These are phyloP conservation scores for Tetragonula clypearis DNA, from an alignment of 1,140 invertebrate genomes.

Conservation along the genomic window DNA sequence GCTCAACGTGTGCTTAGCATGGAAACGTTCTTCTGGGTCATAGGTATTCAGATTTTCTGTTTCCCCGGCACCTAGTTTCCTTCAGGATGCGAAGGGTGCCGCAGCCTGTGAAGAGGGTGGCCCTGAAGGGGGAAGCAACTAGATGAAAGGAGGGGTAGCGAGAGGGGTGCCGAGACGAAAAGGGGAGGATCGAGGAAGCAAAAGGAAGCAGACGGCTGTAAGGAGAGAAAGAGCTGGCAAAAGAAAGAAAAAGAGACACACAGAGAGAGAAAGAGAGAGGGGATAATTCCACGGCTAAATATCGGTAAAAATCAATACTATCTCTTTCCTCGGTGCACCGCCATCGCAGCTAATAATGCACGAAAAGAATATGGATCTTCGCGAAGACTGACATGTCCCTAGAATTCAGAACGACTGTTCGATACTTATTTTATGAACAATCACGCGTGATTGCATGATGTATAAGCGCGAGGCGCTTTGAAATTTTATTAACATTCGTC, in stretches of 20 bases:
- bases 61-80: constrained; percentile 48
- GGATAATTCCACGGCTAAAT: constrained; percentile 80
- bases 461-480: neutral
- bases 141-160: constrained; percentile 41
- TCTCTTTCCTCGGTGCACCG: constrained; percentile 73
- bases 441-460: neutral
- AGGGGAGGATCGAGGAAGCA: constrained; percentile 50
- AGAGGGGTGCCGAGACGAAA: constrained; percentile 46
- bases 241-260: constrained; percentile 48
- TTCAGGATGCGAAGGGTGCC: constrained; percentile 64
- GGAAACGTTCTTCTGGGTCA: constrained; percentile 68
- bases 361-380: constrained; percentile 43
- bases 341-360: constrained; percentile 73
- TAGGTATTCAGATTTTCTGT: constrained; percentile 69
- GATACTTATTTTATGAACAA: neutral
- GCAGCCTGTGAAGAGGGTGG: constrained; percentile 68
- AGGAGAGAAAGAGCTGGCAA: constrained; percentile 61
- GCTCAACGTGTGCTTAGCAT: constrained; percentile 59
- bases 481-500: neutral
- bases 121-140: constrained; percentile 56
- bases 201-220: constrained; percentile 49
- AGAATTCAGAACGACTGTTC: constrained; percentile 18
- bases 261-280: constrained; percentile 53
- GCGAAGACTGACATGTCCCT: constrained; percentile 30
- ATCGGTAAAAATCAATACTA: constrained; percentile 81